Conservation (phyloP, 1,140 invertebrate genomes). For the Ips typographus region DNA sequence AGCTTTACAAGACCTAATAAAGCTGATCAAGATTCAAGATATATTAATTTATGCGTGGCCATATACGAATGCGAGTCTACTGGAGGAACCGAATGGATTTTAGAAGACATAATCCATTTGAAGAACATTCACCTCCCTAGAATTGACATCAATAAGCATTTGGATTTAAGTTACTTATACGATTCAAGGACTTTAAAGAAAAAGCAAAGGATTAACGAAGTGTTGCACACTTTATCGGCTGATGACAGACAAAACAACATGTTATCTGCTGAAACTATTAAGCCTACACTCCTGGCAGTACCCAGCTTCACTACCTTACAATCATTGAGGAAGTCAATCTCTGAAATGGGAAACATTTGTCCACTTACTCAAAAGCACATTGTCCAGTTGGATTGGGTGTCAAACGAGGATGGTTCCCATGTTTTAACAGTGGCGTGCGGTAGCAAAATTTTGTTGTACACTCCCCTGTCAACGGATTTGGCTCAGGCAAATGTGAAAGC, state of each 20-base stretch:
- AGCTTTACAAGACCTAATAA: constrained; percentile 80
- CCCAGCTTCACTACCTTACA: constrained; percentile 92
- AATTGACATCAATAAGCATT: constrained; percentile 74
- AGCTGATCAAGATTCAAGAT: constrained; percentile 77
- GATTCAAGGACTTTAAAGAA: constrained; percentile 79
- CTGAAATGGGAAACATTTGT: constrained; percentile 88
- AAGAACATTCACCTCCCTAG: constrained; percentile 84
- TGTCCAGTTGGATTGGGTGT: constrained; percentile 98
- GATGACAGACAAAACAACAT: constrained; percentile 53
- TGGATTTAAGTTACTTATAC: constrained; percentile 81
- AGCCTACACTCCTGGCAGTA: constrained; percentile 77
- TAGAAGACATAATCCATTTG: constrained; percentile 94
- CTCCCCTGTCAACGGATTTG: constrained; percentile 84
- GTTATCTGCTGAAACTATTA: constrained; percentile 68
- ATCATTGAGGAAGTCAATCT: constrained; percentile 83
- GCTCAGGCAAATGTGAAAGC: constrained; percentile 87
- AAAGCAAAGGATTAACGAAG: constrained; percentile 74
- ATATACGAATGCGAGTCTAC: constrained; percentile 99
- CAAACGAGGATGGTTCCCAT: constrained; percentile 97
- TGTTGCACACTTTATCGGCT: constrained; percentile 61
- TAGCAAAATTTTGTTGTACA: constrained; percentile 85
- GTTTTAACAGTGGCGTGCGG: constrained; percentile 96
- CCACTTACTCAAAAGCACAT: constrained; percentile 83
- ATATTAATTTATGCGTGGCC: constrained; percentile 92
- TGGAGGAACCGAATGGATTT: constrained; percentile 96